These are phyloP conservation scores for Peromyscus nudipes DNA, from an alignment of 2,797 vertebrate genomes.

Conservation along the genomic window DNA sequence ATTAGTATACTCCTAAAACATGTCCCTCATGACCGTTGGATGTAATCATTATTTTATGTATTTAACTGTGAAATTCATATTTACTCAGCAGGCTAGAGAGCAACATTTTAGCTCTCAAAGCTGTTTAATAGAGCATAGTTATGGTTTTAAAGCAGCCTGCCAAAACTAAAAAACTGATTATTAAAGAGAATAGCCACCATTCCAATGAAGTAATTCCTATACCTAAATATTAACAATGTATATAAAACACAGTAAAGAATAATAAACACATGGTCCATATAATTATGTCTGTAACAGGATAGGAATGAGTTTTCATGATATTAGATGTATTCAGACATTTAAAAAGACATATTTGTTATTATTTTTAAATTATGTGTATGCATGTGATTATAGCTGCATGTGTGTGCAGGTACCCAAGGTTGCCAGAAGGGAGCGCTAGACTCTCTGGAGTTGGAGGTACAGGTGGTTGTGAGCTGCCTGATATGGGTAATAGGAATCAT, in stretches of 20 bases:
- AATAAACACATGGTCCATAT: conserved; percentile 80
- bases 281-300: conserved; percentile 84
- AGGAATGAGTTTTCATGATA: conserved; percentile 80
- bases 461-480: neutral
- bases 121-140: conserved; percentile 82
- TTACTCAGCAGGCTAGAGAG: conserved; percentile 87
- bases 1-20: conserved; percentile 96
- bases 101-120: conserved; percentile 68
- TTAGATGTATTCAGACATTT: conserved; percentile 84
- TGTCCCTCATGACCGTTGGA: conserved; percentile 92
- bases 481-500: neutral
- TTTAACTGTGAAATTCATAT: conserved; percentile 94
- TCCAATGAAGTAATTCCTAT: conserved; percentile 75
- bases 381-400: neutral
- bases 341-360: conserved; percentile 25
- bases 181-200: conserved; percentile 78
- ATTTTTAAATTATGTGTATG: neutral
- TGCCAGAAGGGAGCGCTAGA: fast-evolving
- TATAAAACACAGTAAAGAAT: conserved; percentile 79
- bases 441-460: neutral
- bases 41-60: conserved; percentile 93
- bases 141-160: conserved; percentile 79
- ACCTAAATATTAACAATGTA: conserved; percentile 77
- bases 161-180: conserved; percentile 73
- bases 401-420: neutral